These are phyloP conservation scores for Globodera ellingtonae DNA, from an alignment of 1,140 invertebrate species.

Conservation along the genomic window DNA sequence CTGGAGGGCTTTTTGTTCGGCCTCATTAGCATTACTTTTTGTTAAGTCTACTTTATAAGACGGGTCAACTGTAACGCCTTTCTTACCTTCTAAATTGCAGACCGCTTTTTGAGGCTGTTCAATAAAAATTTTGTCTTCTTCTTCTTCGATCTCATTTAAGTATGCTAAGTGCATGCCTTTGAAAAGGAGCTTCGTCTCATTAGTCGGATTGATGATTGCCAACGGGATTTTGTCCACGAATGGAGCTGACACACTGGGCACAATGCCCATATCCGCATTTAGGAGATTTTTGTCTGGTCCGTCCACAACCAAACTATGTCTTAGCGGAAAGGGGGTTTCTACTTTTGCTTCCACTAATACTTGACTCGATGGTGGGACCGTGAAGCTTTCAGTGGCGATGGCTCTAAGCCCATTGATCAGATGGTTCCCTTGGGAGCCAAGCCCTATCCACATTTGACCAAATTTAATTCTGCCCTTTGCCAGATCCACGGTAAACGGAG, in stretches of 20 bases:
- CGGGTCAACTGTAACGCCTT: too few species aligned
- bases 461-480: neutral
- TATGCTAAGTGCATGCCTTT: neutral
- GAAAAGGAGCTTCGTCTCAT: neutral
- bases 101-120: too few species aligned
- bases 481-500: neutral
- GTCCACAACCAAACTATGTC: neutral
- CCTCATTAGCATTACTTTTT: too few species aligned
- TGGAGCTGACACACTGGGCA: neutral
- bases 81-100: too few species aligned
- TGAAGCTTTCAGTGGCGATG: neutral
- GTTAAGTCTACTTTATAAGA: too few species aligned
- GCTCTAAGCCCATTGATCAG: neutral
- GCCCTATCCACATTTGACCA: neutral
- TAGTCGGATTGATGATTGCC: neutral
- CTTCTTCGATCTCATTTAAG: neutral
- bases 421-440: neutral
- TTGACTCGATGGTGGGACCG: neutral
- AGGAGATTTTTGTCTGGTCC: neutral
- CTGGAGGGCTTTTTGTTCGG: too few species aligned
- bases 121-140: neutral
- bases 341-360: neutral
- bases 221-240: neutral
- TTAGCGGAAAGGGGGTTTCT: neutral
- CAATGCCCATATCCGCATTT: neutral